Percentiles rank a stretch among this genome's conserved stretches.
phyloP scores from a whole-genome alignment of 2,113 vertebrate genomes.

The Cinclus mexicanus region DNA sequence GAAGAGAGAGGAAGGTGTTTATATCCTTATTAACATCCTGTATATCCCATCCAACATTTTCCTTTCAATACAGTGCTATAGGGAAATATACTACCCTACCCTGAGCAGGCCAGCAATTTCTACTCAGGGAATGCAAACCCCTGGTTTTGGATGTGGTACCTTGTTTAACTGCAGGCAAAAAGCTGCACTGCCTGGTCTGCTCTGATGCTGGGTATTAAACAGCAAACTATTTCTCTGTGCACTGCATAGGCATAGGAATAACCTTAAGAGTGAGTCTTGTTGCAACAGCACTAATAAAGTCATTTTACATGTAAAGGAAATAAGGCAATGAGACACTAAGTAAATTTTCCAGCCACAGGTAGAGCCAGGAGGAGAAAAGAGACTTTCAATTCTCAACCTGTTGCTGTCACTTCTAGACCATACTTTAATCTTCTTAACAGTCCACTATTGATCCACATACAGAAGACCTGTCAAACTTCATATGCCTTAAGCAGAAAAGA shows the following conservation, averaged over 20 bases:
- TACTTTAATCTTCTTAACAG: neutral
- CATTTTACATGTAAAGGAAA: neutral
- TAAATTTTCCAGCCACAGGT: neutral
- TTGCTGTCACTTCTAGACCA: neutral
- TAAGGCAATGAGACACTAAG: neutral
- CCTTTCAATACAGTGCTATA: neutral
- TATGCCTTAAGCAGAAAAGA: neutral
- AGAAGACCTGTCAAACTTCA: neutral
- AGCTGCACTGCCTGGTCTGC: neutral
- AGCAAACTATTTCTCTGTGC: neutral
- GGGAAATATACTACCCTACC: accelerated
- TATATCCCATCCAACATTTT: neutral
- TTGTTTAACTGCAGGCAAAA: neutral
- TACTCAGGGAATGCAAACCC: neutral
- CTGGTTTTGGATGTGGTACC: neutral
- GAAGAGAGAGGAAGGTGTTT: neutral
- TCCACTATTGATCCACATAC: neutral
- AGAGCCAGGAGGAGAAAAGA: neutral
- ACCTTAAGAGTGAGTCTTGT: neutral
- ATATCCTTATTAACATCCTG: neutral
- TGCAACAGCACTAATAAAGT: neutral
- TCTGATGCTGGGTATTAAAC: neutral
- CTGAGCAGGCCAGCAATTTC: neutral
- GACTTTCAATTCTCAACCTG: neutral
- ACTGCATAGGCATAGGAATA: neutral